A percentile compares a stretch with the other conserved stretches of the same genome.
Evolutionary conservation across 1,140 invertebrate genomes (phyloP).

Genomic region (Phocides pigmalion): DNA sequence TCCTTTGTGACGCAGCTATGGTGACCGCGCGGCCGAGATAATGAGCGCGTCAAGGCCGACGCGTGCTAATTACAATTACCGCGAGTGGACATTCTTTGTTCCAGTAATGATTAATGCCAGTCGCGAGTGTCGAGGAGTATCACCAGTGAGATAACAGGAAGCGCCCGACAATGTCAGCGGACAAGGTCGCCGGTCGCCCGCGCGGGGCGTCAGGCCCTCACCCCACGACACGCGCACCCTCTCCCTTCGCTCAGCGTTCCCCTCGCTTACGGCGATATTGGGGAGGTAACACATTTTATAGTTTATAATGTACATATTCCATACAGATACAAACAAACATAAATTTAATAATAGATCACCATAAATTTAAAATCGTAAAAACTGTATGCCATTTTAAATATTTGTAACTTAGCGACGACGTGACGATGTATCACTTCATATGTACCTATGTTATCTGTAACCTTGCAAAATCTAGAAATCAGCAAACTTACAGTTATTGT

Average conservation of each 20-base stretch:
- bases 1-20: constrained; percentile 74
- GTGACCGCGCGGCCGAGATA: constrained; percentile 68
- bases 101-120: constrained; percentile 78
- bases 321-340: too few relatives aligned
- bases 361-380: neutral
- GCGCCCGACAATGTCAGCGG: constrained; percentile 71
- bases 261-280: neutral
- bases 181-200: constrained; percentile 52
- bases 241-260: neutral
- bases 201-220: constrained; percentile 1
- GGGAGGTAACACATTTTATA: neutral
- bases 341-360: too few relatives aligned
- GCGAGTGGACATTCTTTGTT: constrained; percentile 83
- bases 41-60: constrained; percentile 69
- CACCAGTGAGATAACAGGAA: constrained; percentile 79
- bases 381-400: neutral
- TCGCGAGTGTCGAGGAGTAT: constrained; percentile 69
- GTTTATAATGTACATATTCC: too few relatives aligned
- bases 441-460: constrained; percentile 49
- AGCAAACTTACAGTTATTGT: constrained; percentile 71
- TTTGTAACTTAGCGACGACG: constrained; percentile 5
- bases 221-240: neutral
- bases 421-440: constrained; percentile 21
- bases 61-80: constrained; percentile 81
- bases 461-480: constrained; percentile 72